Percentiles rank a stretch among this genome's conserved stretches.
These are phyloP conservation scores for Hypothenemus hampei DNA, from an alignment of 1,140 invertebrate species.

Conservation along the genomic window DNA sequence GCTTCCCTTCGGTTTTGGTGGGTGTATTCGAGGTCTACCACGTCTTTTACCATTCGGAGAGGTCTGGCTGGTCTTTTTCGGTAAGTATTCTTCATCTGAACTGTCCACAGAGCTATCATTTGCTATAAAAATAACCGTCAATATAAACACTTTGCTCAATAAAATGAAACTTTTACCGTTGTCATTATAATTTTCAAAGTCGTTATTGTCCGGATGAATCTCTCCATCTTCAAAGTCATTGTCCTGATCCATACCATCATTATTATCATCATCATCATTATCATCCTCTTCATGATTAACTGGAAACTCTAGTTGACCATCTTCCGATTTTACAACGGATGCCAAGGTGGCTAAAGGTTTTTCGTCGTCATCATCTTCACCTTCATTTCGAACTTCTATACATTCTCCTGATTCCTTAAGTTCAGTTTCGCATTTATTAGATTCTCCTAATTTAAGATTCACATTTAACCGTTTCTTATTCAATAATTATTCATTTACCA, in stretches of 20 bases:
- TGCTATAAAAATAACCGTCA: slow-evolving; percentile 12
- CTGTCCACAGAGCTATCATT: slow-evolving; percentile 22
- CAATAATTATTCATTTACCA: too few relatives aligned
- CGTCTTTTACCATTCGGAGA: slow-evolving; percentile 17
- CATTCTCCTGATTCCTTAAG: background rate
- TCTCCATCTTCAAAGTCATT: slow-evolving; percentile 4
- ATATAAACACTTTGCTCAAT: background rate
- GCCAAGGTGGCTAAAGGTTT: slow-evolving; percentile 14
- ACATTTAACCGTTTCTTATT: too few relatives aligned
- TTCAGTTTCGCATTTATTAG: background rate
- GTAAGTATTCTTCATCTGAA: slow-evolving; percentile 24
- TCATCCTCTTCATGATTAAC: slow-evolving; percentile 8
- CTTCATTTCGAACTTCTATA: slow-evolving; percentile 16
- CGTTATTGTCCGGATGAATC: background rate
- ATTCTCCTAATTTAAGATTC: too few relatives aligned
- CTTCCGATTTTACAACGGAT: slow-evolving; percentile 9
- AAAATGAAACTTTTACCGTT: slow-evolving; percentile 3
- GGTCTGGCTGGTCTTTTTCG: slow-evolving; percentile 4
- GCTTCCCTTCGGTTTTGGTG: slow-evolving; percentile 17
- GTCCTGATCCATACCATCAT: slow-evolving; percentile 12
- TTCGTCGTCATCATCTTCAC: slow-evolving; percentile 24
- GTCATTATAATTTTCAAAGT: background rate
- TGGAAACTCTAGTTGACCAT: slow-evolving; percentile 1
- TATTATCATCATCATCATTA: slow-evolving; percentile 11
- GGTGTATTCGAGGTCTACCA: slow-evolving; percentile 22